A percentile compares a stretch with the other conserved stretches of the same genome.
phyloP scores from a whole-genome alignment of 2,888 invertebrate species.

The Eurytoma californica region DNA sequence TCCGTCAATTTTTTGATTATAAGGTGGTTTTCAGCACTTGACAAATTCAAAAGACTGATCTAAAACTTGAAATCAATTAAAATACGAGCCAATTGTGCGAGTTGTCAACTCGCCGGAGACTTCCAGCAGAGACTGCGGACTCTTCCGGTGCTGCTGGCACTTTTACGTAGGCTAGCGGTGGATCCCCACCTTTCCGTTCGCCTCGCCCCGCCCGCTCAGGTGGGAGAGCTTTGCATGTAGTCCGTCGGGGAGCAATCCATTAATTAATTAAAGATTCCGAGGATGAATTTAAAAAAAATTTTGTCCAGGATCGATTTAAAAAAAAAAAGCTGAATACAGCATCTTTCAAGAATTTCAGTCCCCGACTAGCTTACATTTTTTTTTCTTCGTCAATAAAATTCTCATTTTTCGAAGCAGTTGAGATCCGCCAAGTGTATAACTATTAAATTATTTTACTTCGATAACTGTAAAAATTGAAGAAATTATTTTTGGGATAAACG shows the following conservation, averaged over 20 bases:
- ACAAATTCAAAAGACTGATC: neutral
- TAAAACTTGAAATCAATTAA: neutral
- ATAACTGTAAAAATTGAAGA: no score
- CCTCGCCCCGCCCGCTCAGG: slow-evolving; percentile 10
- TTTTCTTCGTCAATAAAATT: no score
- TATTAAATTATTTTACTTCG: no score
- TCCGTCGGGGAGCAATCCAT: neutral
- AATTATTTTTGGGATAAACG: no score
- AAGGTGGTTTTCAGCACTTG: slow-evolving; percentile 3
- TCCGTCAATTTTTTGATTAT: slow-evolving; percentile 19
- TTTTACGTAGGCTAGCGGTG: slow-evolving; percentile 64
- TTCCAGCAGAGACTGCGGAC: slow-evolving; percentile 63
- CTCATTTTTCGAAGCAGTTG: no score
- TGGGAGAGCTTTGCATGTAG: slow-evolving; percentile 27
- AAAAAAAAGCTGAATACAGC: no score
- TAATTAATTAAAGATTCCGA: no score
- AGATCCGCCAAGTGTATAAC: no score
- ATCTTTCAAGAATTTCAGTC: no score
- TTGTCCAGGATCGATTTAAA: no score
- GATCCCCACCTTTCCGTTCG: slow-evolving; percentile 40
- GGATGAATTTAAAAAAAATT: no score
- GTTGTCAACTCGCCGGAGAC: slow-evolving; percentile 3
- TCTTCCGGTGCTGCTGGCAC: slow-evolving; percentile 58
- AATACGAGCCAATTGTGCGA: slow-evolving; percentile 1
- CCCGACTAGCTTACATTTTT: no score